Conservation (phyloP, 64 coral and sea anemone genomes). For the Trachythela sp. region DNA sequence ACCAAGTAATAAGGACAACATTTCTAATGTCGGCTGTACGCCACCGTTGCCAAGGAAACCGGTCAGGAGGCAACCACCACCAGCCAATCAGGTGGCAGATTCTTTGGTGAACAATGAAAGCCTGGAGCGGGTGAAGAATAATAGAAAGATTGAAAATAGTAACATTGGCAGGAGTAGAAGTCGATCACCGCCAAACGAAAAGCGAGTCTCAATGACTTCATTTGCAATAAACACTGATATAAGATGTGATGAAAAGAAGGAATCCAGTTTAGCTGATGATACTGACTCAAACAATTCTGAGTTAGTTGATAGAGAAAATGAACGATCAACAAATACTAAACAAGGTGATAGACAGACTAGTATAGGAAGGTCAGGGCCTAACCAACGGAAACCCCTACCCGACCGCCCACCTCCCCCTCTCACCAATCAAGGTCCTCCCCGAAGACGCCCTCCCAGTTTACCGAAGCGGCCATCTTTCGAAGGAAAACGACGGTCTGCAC, state of each 20-base stretch:
- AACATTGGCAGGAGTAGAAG: neutral
- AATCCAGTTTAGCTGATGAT: neutral
- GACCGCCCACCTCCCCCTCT: neutral
- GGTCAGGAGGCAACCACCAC: neutral
- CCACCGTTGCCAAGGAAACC: constrained; percentile 4
- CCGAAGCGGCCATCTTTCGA: neutral
- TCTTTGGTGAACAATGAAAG: no score
- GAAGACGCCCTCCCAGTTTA: neutral
- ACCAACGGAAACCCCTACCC: neutral
- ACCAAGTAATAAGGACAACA: neutral
- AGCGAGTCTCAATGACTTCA: neutral
- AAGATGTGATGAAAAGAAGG: neutral
- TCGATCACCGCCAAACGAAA: neutral
- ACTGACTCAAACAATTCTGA: neutral
- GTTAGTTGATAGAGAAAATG: neutral
- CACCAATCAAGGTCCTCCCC: neutral
- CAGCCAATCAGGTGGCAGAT: neutral
- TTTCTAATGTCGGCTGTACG: neutral
- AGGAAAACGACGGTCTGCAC: neutral
- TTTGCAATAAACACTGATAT: neutral
- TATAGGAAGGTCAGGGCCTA: no score
- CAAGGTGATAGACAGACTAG: no score
- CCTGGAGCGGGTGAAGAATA: neutral
- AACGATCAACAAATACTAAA: neutral
- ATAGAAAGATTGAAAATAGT: neutral